These are phyloP conservation scores for Parus major DNA, from an alignment of 2,113 vertebrate species.

Conservation along the genomic window DNA sequence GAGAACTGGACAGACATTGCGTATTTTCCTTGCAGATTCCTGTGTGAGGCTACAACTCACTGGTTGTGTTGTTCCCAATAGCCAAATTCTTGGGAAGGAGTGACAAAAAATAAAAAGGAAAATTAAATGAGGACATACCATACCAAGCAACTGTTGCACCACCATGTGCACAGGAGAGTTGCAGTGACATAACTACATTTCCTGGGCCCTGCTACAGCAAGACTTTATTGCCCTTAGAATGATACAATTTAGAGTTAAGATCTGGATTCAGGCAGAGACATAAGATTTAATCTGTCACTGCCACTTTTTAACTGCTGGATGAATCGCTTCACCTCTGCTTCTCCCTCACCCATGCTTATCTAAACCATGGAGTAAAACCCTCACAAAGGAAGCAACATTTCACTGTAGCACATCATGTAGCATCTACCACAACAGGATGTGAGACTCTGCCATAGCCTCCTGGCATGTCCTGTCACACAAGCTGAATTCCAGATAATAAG, in stretches of 20 bases:
- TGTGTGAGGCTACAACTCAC: neutral
- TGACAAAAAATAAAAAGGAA: neutral
- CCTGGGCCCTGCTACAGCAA: neutral
- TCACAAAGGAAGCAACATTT: neutral
- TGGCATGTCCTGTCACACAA: conserved; percentile 10
- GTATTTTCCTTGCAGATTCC: neutral
- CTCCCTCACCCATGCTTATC: no score
- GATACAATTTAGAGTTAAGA: neutral
- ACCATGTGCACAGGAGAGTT: neutral
- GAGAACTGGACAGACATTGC: neutral
- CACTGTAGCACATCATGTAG: neutral
- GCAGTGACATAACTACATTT: neutral
- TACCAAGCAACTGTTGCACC: neutral
- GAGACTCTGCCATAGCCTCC: neutral
- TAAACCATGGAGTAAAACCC: neutral
- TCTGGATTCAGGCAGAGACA: neutral
- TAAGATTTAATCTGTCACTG: neutral
- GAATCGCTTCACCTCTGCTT: neutral
- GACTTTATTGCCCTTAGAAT: neutral
- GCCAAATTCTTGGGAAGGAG: neutral
- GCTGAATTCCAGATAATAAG: conserved; percentile 4
- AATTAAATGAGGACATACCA: neutral
- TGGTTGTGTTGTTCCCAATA: neutral
- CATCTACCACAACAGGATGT: neutral
- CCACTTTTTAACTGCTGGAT: neutral